Percentiles rank a stretch among this genome's conserved stretches.
Evolutionary conservation across 2,888 invertebrate species (phyloP).

Genomic region (Belgica antarctica): DNA sequence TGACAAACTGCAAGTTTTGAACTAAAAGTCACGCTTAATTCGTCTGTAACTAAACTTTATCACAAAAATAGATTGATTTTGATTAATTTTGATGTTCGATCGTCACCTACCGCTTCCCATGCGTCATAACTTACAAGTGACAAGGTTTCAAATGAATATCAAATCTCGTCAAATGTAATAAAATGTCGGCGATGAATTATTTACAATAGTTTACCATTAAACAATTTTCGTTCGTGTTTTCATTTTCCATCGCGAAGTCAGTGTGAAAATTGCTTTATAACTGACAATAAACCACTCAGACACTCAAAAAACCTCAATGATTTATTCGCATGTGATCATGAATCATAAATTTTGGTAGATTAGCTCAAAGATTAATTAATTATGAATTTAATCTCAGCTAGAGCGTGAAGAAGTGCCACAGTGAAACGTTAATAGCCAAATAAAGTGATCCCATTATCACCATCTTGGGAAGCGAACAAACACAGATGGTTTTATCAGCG

Average conservation of each 20-base stretch:
- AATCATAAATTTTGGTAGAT: conserved; percentile 3
- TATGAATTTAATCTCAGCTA: conserved; percentile 21
- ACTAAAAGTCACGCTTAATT: too few relatives aligned
- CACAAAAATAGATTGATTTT: too few relatives aligned
- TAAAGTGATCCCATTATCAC: conserved; percentile 12
- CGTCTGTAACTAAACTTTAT: too few relatives aligned
- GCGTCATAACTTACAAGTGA: too few relatives aligned
- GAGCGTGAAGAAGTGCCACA: background rate
- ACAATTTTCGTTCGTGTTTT: background rate
- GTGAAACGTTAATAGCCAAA: background rate
- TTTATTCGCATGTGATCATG: background rate
- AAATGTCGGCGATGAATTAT: conserved; percentile 29
- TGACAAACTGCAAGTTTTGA: too few relatives aligned
- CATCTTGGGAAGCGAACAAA: conserved; percentile 9
- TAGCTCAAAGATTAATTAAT: conserved; percentile 16
- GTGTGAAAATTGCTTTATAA: background rate
- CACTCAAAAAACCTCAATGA: background rate
- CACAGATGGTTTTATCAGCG: conserved; percentile 3
- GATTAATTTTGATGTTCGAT: too few relatives aligned
- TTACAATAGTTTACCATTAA: too few relatives aligned
- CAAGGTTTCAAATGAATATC: background rate
- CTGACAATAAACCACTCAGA: background rate
- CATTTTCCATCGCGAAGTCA: background rate
- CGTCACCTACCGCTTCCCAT: too few relatives aligned
- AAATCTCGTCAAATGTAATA: conserved; percentile 25